A percentile compares a stretch with the other conserved stretches of the same genome.
Evolutionary conservation across 2,113 vertebrate genomes (phyloP).

Genomic region (Balaeniceps rex): DNA sequence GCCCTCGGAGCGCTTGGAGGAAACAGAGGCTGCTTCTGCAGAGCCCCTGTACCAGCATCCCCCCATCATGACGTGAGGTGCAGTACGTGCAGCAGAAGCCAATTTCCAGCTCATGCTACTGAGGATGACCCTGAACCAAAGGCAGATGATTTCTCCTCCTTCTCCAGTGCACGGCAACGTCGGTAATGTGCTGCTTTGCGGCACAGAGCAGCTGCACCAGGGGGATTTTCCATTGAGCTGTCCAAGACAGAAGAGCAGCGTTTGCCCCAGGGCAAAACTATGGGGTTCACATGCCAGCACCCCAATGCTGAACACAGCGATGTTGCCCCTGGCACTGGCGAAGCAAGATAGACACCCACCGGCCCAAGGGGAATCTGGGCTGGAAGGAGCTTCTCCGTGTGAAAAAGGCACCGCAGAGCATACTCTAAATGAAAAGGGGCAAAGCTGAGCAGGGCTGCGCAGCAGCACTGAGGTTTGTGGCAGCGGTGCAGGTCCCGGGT

Average conservation of each 20-base stretch:
- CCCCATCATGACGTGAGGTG: fast-evolving
- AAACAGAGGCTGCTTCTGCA: neutral
- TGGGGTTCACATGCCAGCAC: neutral
- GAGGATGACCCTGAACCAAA: neutral
- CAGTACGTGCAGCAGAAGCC: neutral
- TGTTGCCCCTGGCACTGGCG: neutral
- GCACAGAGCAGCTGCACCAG: neutral
- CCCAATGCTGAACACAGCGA: neutral
- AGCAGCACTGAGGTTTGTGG: neutral
- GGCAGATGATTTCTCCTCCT: constrained; percentile 4
- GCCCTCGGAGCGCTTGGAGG: neutral
- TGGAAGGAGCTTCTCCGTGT: neutral
- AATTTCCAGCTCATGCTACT: neutral
- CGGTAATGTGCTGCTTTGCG: neutral
- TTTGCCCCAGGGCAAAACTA: neutral
- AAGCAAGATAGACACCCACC: neutral
- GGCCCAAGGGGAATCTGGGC: neutral
- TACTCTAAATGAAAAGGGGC: neutral
- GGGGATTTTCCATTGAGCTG: neutral
- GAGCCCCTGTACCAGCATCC: neutral
- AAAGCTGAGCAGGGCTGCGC: neutral
- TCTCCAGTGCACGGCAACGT: neutral
- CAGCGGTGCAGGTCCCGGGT: neutral
- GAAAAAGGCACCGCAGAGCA: neutral
- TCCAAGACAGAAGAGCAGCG: neutral